These are phyloP conservation scores for Macrocentrus cingulum DNA, from an alignment of 1,140 invertebrate genomes.

Conservation along the genomic window DNA sequence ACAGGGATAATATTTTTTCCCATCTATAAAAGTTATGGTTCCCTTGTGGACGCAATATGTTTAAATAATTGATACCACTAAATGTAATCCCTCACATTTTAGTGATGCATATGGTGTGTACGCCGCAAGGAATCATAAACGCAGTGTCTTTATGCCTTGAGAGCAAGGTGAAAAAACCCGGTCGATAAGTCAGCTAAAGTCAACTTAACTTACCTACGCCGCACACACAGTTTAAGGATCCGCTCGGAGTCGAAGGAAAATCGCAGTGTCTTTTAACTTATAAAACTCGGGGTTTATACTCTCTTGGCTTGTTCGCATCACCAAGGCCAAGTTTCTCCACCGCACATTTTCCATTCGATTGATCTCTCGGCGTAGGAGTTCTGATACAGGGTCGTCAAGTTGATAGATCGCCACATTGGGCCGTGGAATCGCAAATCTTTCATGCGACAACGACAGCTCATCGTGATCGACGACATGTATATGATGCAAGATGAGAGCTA, in stretches of 20 bases:
- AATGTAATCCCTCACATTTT: not conserved
- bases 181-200: too few species aligned
- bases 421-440: not conserved
- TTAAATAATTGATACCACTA: conserved; percentile 16
- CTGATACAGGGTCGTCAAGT: not conserved
- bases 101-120: not conserved
- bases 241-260: too few species aligned
- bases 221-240: too few species aligned
- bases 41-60: not conserved
- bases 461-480: not conserved
- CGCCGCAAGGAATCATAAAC: not conserved
- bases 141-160: not conserved
- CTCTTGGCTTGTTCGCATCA: not conserved
- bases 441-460: not conserved
- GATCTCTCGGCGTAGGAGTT: not conserved
- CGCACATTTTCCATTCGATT: conserved; percentile 14
- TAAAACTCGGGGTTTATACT: conserved; percentile 3
- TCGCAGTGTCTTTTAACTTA: too few species aligned
- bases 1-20: conserved; percentile 12
- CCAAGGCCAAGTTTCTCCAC: conserved; percentile 8
- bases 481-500: not conserved
- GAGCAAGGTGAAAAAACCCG: too few species aligned
- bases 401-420: conserved; percentile 1
- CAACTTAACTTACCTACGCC: too few species aligned
- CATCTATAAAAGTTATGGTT: conserved; percentile 13